Conservation (phyloP, 2,797 vertebrate genomes). For the Crypturellus tataupa region DNA sequence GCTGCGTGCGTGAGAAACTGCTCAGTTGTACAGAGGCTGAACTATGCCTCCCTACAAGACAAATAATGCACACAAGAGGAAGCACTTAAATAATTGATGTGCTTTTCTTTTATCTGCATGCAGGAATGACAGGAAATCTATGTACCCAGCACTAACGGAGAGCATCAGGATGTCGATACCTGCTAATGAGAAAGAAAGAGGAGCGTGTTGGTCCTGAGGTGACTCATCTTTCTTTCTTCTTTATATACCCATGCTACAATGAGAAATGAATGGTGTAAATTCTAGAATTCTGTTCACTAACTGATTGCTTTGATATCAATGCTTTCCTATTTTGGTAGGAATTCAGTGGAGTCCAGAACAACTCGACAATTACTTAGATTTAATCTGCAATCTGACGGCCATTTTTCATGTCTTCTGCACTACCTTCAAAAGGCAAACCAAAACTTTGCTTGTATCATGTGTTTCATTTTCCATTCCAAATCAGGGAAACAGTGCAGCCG, state of each 20-base stretch:
- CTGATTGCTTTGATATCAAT: neutral
- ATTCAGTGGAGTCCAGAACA: neutral
- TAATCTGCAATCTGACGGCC: neutral
- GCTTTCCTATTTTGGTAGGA: neutral
- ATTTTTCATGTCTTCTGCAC: neutral
- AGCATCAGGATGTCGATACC: constrained; percentile 55
- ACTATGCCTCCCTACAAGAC: constrained; percentile 45
- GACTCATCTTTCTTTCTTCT: constrained; percentile 23
- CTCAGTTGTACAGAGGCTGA: neutral
- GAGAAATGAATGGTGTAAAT: neutral
- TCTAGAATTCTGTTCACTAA: constrained; percentile 25
- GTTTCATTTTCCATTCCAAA: constrained; percentile 27
- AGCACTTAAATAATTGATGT: constrained; percentile 67
- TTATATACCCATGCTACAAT: neutral
- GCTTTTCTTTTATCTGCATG: constrained; percentile 51
- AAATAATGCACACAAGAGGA: constrained; percentile 54
- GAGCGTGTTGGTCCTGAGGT: constrained; percentile 27
- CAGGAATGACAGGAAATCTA: constrained; percentile 54
- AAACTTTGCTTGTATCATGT: constrained; percentile 34
- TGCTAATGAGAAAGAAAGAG: constrained; percentile 40
- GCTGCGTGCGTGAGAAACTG: constrained; percentile 28
- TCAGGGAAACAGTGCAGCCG: neutral
- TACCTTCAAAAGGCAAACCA: neutral
- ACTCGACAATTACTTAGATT: neutral
- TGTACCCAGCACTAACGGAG: constrained; percentile 69